Base-by-base conservation (phyloP, 2,113 vertebrate genomes). In the Carollia perspicillata region DNA sequence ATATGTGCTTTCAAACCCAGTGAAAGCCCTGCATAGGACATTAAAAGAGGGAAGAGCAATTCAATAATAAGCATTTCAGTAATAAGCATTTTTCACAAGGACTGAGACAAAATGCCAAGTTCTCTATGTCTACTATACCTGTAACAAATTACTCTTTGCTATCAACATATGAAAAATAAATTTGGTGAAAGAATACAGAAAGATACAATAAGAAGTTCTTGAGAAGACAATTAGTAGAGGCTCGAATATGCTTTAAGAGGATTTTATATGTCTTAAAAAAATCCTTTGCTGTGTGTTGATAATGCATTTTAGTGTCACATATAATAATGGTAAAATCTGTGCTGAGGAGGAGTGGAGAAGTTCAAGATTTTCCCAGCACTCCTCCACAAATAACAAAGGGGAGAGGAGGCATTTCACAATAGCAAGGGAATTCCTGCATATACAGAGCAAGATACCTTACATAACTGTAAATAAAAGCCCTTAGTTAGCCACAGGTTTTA, bases 241-340 rank as follows among this genome's bases (percentile, higher is more conserved):
- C 97, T 98, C 96, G 98, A 97, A 92, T 90, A 97, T 95, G 94
- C 10, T 44, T 87, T 28, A 18, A 42, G 58, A 74, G 93, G 95
- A 68, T 95, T 97, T 90, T 81, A 23, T 81, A 47, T 93, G 90
- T 94, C 97, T 51, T 97, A 12, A 94, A 94, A 93, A 51, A 78
- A 60, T 84, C 90, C 78, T 90, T 84, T 94, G 81, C 92, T 97
- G 66, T 86, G 30, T 96, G 77, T 80, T 58, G 79, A 87, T 89
- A 95, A 96, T 23, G 58, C 66, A 28, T 58, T 95, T 77, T 65
- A 84, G 79, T 79, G 49, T 92, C 44, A 37, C 79, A n/a, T 97
- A 77, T 58, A 79, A 80, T 28, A 35, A 42, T 18, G 26, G 75
- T 81, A 94, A 94, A 95, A 85, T 51, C 58, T 55, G 37, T 30